Percentiles rank a stretch among this genome's conserved stretches.
Conservation (phyloP, 2,888 invertebrate genomes). For the Mythimna pallens region DNA sequence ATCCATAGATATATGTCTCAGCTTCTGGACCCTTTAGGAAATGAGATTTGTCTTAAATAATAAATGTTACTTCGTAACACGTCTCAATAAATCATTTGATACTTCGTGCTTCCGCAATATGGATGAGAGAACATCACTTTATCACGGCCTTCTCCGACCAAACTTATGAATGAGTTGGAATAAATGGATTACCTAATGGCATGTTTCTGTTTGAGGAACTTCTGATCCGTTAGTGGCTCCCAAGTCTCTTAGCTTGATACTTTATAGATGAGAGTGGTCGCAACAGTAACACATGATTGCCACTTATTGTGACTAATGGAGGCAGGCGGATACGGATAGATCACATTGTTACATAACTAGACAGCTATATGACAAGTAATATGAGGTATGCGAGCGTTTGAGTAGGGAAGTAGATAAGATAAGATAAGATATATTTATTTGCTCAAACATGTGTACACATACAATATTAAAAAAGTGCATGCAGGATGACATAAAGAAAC, state of each 20-base stretch:
- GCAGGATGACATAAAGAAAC: too few species aligned
- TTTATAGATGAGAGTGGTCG: constrained; percentile 34
- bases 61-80: constrained; percentile 29
- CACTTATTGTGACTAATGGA: constrained; percentile 32
- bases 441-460: too few species aligned
- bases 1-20: constrained; percentile 1
- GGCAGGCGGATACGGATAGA: not conserved
- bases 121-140: not conserved
- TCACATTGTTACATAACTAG: not conserved
- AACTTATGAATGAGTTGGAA: constrained; percentile 24
- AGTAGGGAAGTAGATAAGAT: not conserved
- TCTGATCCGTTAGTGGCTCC: constrained; percentile 14
- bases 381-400: not conserved
- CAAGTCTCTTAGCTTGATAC: constrained; percentile 9
- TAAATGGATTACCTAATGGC: constrained; percentile 33
- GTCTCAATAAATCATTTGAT: constrained; percentile 34
- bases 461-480: too few species aligned
- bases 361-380: not conserved
- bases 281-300: constrained; percentile 16
- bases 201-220: constrained; percentile 1
- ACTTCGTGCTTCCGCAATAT: constrained; percentile 17
- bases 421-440: too few species aligned
- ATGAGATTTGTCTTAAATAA: constrained; percentile 45
- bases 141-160: not conserved
- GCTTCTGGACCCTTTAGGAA: not conserved